These are phyloP conservation scores for Oegoconia quadripuncta DNA, from an alignment of 2,888 invertebrate genomes.

Conservation along the genomic window DNA sequence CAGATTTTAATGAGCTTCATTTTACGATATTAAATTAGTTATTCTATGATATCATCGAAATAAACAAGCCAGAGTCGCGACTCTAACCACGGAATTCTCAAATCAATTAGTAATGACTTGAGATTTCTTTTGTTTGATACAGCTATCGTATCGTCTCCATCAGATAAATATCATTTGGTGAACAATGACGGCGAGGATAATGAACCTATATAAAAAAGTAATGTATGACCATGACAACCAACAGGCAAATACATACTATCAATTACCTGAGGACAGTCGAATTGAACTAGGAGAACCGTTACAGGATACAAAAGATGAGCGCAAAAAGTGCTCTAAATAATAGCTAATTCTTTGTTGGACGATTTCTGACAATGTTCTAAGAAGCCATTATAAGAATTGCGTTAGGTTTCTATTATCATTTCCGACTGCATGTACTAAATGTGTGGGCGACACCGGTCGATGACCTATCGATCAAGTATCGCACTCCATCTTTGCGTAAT, in stretches of 20 bases:
- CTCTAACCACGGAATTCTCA: background rate
- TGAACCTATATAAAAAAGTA: constrained; percentile 53
- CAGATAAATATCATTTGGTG: constrained; percentile 46
- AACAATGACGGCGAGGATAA: constrained; percentile 55
- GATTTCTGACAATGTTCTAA: constrained; percentile 21
- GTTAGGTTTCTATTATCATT: constrained; percentile 30
- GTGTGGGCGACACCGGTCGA: constrained; percentile 62
- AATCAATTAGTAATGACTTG: constrained; percentile 11
- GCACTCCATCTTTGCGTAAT: constrained; percentile 62
- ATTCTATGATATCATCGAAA: constrained; percentile 5
- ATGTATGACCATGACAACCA: constrained; percentile 37
- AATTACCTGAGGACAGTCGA: constrained; percentile 52
- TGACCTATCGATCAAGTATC: constrained; percentile 66
- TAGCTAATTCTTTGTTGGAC: constrained; percentile 23
- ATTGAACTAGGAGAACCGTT: constrained; percentile 46
- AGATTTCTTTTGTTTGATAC: constrained; percentile 34
- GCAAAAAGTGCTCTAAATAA: constrained; percentile 37
- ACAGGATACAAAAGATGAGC: constrained; percentile 34
- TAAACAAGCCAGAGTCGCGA: constrained; percentile 5
- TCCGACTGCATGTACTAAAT: constrained; percentile 38
- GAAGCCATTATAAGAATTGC: constrained; percentile 37
- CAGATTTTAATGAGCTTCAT: too few species aligned
- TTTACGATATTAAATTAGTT: too few species aligned
- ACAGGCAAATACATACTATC: constrained; percentile 55
- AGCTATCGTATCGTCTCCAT: constrained; percentile 46